Percentiles rank a stretch among this genome's conserved stretches.
Evolutionary conservation across 2,797 vertebrate species (phyloP).

Genomic region (Dryobates pubescens): DNA sequence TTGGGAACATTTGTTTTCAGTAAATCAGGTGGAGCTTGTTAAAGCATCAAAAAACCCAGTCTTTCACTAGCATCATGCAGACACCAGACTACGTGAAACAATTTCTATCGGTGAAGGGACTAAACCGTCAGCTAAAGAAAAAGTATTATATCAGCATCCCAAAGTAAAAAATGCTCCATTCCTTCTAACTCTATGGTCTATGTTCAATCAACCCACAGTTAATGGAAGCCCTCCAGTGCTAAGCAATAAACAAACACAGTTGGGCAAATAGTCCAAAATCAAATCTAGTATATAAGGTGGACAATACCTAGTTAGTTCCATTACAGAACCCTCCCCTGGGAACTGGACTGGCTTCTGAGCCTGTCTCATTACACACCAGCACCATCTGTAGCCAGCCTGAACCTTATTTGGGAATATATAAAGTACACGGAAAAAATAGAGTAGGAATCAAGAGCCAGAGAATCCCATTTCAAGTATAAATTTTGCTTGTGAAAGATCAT

Average conservation of each 20-base stretch:
- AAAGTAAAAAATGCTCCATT: conserved; percentile 58
- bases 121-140: conserved; percentile 74
- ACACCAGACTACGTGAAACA: conserved; percentile 57
- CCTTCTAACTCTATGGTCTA: conserved; percentile 67
- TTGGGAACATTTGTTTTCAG: conserved; percentile 52
- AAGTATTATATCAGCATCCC: conserved; percentile 76
- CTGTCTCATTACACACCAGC: conserved; percentile 90
- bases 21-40: conserved; percentile 47
- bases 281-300: conserved; percentile 86
- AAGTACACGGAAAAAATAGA: conserved; percentile 90
- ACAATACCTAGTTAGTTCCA: conserved; percentile 89
- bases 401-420: conserved; percentile 96
- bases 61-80: conserved; percentile 26
- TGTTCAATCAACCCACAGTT: conserved; percentile 82
- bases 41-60: neutral
- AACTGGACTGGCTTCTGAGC: conserved; percentile 84
- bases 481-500: conserved; percentile 98
- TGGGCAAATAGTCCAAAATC: conserved; percentile 91
- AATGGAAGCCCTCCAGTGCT: conserved; percentile 85
- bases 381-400: conserved; percentile 93
- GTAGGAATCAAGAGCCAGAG: conserved; percentile 89
- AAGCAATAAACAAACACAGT: conserved; percentile 89
- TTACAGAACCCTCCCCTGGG: conserved; percentile 89
- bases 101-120: conserved; percentile 63
- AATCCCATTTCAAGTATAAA: conserved; percentile 99